These are phyloP conservation scores for Sinonovacula constricta DNA, from an alignment of 1,140 invertebrate genomes.

Conservation along the genomic window DNA sequence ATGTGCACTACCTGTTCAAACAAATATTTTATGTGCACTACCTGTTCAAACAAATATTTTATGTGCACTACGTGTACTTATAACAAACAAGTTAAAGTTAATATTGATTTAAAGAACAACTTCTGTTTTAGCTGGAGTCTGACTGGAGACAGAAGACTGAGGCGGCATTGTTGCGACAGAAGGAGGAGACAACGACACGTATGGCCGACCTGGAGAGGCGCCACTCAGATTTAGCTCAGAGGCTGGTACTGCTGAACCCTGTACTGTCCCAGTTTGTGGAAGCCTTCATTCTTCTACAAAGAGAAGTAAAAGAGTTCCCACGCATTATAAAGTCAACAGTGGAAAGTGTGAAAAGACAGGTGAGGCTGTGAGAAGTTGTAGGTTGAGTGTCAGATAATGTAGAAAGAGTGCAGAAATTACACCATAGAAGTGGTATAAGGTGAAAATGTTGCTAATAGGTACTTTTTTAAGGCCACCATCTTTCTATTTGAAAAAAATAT, in stretches of 20 bases:
- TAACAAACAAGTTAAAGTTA: no score
- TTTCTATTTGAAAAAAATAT: not conserved
- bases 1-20: no score
- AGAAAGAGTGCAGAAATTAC: not conserved
- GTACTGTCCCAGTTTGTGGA: conserved; percentile 78
- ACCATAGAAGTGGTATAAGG: not conserved
- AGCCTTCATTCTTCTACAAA: conserved; percentile 78
- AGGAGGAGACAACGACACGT: conserved; percentile 57
- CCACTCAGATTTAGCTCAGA: conserved; percentile 66
- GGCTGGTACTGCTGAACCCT: conserved; percentile 76
- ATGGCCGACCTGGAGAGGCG: conserved; percentile 50
- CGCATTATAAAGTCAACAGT: conserved; percentile 65
- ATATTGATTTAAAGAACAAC: no score
- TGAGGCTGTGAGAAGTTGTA: conserved; percentile 19
- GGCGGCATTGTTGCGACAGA: conserved; percentile 51
- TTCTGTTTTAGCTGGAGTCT: conserved; percentile 17
- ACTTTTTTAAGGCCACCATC: not conserved
- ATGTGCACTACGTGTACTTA: no score
- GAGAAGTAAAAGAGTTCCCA: conserved; percentile 71
- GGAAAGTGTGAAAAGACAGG: conserved; percentile 66
- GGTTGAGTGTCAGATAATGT: not conserved
- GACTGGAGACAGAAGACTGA: conserved; percentile 58
- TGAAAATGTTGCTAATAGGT: no score
- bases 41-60: no score
- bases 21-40: no score